Base-by-base conservation (phyloP, 2,888 invertebrate genomes). In the Agriopis leucophaearia region DNA sequence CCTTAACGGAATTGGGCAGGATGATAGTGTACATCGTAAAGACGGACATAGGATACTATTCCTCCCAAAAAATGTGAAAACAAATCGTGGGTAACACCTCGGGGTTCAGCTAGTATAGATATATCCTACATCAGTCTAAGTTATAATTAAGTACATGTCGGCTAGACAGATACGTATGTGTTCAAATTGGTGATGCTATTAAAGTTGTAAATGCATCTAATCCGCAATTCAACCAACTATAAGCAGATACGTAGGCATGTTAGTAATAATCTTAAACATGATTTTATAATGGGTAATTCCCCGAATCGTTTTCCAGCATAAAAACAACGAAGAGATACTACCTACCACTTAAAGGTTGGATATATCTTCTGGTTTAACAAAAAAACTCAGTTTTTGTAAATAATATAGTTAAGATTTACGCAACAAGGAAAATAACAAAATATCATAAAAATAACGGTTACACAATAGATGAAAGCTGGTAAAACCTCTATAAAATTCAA, bases 151-250 rank as follows among this genome's bases (percentile, higher is more conserved):
- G 36, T 36, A 15, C 9, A 52, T 50, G 27, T 0, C 10, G 0
- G 12, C 10, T 6, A n/a, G 4, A 13, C 16, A 16, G 16, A 48
- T 8, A 48, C 16, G 0, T 54, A 40, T 40, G 16, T 38, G 16
- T 38, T 42, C n/a, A 18, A 55, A 55, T 55, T 55, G 40, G 44
- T 55, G 55, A 55, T 42, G 55, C 55, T 42, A 55, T 55, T 42
- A 55, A 55, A 18, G 55, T 40, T 55, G 55, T 12, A 18, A 8
- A 55, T 42, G 42, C 40, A 55, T 55, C 40, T 52, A 10, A 52
- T 52, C 36, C 10, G 36, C 12, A 38, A 38, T 52, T 15, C 15
- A 52, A 2, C 36, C 36, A 15, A 5, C 15, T 38, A 15, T 10
- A 0, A 16, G n/a, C 1, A 10, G 9, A 36, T 35, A 8, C 12